Percentiles rank a stretch among this genome's conserved stretches.
phyloP scores from a whole-genome alignment of 2,113 vertebrate genomes.

The Notarius quadriscutis region DNA sequence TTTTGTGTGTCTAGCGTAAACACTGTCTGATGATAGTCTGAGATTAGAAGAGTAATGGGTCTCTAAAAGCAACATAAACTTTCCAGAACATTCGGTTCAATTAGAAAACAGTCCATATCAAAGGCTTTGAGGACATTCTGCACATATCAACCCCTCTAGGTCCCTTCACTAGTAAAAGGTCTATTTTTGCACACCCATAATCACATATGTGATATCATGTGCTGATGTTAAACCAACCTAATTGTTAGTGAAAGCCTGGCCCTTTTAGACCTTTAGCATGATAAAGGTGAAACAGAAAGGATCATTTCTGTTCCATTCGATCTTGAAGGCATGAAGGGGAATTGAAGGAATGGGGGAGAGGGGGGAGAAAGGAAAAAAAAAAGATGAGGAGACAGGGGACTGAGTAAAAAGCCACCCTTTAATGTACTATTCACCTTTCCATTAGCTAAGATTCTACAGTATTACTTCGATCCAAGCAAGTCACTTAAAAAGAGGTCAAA shows the following conservation, averaged over 20 bases:
- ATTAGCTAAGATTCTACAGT: conserved; percentile 54
- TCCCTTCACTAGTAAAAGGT: conserved; percentile 22
- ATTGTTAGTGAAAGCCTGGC: conserved; percentile 31
- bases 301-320: conserved; percentile 8
- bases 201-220: conserved; percentile 20
- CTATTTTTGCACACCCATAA: conserved; percentile 17
- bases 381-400: neutral
- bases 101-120: conserved; percentile 49
- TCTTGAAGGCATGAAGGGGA: neutral
- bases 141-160: conserved; percentile 33
- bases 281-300: conserved; percentile 26
- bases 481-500: conserved; percentile 26
- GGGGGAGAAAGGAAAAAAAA: neutral
- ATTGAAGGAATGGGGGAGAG: neutral
- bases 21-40: conserved; percentile 59
- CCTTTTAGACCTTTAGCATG: conserved; percentile 23
- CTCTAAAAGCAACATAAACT: conserved; percentile 66
- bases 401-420: conserved; percentile 19
- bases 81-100: conserved; percentile 51
- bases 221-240: conserved; percentile 25
- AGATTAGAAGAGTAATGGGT: conserved; percentile 61
- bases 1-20: conserved; percentile 65
- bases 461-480: conserved; percentile 51
- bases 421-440: conserved; percentile 29
- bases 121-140: conserved; percentile 46